Evolutionary conservation across 2,113 vertebrate genomes (phyloP).

Genomic region (Macrotus californicus): DNA sequence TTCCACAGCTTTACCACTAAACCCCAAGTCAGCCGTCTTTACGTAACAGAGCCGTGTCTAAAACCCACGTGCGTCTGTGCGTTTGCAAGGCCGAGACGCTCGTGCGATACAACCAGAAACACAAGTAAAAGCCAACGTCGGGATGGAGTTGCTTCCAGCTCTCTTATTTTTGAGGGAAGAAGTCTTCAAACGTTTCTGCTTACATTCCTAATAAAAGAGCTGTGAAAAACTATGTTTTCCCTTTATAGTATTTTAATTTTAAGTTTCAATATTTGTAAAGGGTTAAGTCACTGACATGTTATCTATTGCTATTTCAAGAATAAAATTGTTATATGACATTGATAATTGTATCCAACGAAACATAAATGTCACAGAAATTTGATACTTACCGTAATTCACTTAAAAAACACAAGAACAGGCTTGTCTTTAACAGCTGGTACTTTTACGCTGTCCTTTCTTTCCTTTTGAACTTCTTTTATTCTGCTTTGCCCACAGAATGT

Average conservation of each 20-base stretch:
- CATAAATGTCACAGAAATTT: not conserved
- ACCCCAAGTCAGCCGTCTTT: not conserved
- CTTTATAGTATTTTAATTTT: not conserved
- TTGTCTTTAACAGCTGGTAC: not conserved
- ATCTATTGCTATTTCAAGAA: not conserved
- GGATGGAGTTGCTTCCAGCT: not conserved
- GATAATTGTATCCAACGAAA: not conserved
- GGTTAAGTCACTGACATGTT: not conserved
- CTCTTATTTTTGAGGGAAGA: not conserved
- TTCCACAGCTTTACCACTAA: not conserved
- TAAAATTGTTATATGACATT: not conserved
- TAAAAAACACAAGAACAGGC: not conserved
- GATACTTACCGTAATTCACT: not conserved
- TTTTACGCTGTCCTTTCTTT: not conserved
- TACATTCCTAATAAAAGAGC: not conserved
- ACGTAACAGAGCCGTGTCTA: not conserved
- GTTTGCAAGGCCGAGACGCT: not conserved
- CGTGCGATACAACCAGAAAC: not conserved
- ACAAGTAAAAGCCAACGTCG: conserved; percentile 11
- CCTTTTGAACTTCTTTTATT: not conserved
- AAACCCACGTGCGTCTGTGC: not conserved
- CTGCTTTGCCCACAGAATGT: not conserved
- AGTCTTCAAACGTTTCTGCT: not conserved
- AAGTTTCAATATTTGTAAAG: not conserved
- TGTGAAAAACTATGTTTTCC: not conserved